Evolutionary conservation across 2,888 invertebrate genomes (phyloP), one percentile per base, ranked within the genome.

Genomic region (Oscheius sp.): DNA sequence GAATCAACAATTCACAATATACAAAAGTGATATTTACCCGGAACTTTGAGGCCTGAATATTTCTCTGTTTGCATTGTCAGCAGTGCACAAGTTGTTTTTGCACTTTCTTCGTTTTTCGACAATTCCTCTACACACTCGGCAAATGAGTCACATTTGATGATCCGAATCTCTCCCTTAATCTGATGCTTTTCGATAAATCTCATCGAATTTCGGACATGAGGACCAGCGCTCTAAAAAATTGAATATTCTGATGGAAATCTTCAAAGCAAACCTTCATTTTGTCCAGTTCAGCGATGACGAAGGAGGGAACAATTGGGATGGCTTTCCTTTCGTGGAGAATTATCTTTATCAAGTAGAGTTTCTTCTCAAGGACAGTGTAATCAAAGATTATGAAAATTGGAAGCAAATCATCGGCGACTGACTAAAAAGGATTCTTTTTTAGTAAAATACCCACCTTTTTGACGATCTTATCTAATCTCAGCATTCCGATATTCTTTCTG

Each of bases 241-340:
- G 4, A 20, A 3, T 55, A n/a, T n/a, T n/a, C n/a, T n/a, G n/a
- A n/a, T n/a, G n/a, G n/a, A n/a, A n/a, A n/a, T n/a, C n/a, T n/a
- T n/a, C n/a, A 20, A 45, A 33, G 17, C 53, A 2, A 29, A 69
- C 69, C 53, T 69, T 69, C 69, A 63, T 63, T 27, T 50, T 46
- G 31, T 69, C 69, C 33, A 69, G 42, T 37, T 64, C 37, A 8
- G 53, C 53, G n/a, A 69, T 52, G 10, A 69, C 69, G 39, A 69
- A 69, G 0, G 53, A 52, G 8, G 69, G 69, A 6, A 69, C 42
- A 23, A 69, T 31, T 15, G 69, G 39, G 46, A 69, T 69, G 20
- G 64, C 34, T n/a, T 27, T 15, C n/a, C 31, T 27, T 8, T 37
- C 39, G 10, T 15, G 20, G 1, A 39, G n/a, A 17, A 69, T 17